These are phyloP conservation scores for Euwallacea similis DNA, from an alignment of 1,140 invertebrate genomes.

Conservation along the genomic window DNA sequence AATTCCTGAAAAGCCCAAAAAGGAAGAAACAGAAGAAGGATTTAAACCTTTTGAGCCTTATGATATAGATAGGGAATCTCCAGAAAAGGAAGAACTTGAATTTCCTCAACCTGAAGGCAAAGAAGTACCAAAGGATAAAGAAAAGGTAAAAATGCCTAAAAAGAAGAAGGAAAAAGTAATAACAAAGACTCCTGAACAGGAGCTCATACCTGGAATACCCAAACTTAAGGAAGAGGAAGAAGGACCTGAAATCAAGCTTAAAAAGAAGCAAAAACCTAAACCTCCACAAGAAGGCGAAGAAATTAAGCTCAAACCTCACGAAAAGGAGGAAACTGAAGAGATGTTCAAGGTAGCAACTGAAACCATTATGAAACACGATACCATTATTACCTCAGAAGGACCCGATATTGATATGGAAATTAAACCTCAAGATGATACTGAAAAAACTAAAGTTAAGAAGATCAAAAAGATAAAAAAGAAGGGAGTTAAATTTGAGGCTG, in stretches of 20 bases:
- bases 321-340: conserved; percentile 52
- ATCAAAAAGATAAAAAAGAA: conserved; percentile 37
- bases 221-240: conserved; percentile 47
- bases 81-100: conserved; percentile 42
- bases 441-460: conserved; percentile 26
- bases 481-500: conserved; percentile 17
- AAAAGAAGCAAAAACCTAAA: conserved; percentile 58
- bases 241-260: conserved; percentile 49
- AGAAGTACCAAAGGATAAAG: conserved; percentile 37
- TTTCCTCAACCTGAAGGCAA: conserved; percentile 42
- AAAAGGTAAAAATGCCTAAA: conserved; percentile 42
- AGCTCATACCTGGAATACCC: conserved; percentile 39
- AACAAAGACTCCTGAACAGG: conserved; percentile 45
- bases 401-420: conserved; percentile 40
- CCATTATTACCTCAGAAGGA: conserved; percentile 30
- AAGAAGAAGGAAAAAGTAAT: conserved; percentile 44
- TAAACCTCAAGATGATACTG: conserved; percentile 25
- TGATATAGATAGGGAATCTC: conserved; percentile 44
- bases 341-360: conserved; percentile 34
- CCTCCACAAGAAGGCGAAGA: conserved; percentile 57
- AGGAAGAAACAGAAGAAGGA: conserved; percentile 44
- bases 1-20: conserved; percentile 45
- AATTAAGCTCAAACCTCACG: conserved; percentile 59
- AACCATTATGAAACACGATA: conserved; percentile 28
- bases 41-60: conserved; percentile 49